phyloP scores from a whole-genome alignment of 2,113 vertebrate genomes.

The Phyllostomus discolor region DNA sequence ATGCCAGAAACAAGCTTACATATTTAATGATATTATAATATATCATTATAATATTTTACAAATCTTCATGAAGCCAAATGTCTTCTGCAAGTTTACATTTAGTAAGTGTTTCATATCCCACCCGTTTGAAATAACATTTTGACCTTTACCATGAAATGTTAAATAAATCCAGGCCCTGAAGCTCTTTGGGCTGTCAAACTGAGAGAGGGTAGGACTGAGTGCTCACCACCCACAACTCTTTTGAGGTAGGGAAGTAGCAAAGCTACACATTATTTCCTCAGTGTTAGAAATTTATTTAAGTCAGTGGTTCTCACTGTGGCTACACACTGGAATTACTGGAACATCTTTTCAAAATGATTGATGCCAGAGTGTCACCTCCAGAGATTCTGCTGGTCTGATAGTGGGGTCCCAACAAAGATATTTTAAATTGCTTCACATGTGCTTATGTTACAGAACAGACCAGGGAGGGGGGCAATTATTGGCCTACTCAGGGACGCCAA shows the following conservation, averaged over 20 bases:
- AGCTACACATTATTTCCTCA: not conserved
- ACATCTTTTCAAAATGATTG: conserved; percentile 23
- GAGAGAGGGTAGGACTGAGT: not conserved
- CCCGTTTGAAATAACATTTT: conserved; percentile 41
- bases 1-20: not conserved
- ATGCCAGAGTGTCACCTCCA: not conserved
- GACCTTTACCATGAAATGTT: conserved; percentile 39
- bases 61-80: not conserved
- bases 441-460: not conserved
- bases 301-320: not conserved
- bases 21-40: conserved; percentile 14
- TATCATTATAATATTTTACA: conserved; percentile 38
- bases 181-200: not conserved
- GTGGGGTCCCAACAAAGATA: not conserved
- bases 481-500: too few relatives aligned
- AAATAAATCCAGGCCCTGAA: conserved; percentile 43
- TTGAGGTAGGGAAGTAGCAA: not conserved
- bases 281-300: not conserved
- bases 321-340: not conserved
- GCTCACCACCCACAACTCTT: not conserved
- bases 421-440: not conserved
- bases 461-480: too few relatives aligned
- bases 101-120: conserved; percentile 11
- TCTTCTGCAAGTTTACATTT: conserved; percentile 50
- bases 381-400: not conserved